A percentile compares a stretch with the other conserved stretches of the same genome.
These are phyloP conservation scores for Luperina testacea DNA, from an alignment of 2,888 invertebrate species.

Conservation along the genomic window DNA sequence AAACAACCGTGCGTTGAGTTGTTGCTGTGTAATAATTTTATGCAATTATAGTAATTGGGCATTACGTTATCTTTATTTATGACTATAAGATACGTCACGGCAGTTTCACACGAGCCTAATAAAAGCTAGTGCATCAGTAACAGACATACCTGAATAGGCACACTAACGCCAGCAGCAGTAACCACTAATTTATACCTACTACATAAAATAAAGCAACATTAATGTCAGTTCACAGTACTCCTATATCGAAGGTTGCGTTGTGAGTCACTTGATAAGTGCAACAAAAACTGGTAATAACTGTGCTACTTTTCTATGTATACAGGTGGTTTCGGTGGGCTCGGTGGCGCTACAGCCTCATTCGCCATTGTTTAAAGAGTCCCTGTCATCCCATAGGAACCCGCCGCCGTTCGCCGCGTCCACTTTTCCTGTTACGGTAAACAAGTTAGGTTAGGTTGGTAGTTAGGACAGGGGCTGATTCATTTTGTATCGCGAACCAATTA, in stretches of 20 bases:
- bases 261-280: constrained; percentile 19
- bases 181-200: neutral
- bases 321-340: constrained; percentile 10
- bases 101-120: constrained; percentile 14
- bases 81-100: constrained; percentile 35
- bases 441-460: too few relatives aligned
- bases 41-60: constrained; percentile 51
- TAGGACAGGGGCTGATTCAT: constrained; percentile 79
- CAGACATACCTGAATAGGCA: constrained; percentile 22
- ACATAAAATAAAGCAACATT: neutral
- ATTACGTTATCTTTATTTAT: constrained; percentile 51
- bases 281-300: constrained; percentile 11
- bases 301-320: constrained; percentile 22
- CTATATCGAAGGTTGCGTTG: constrained; percentile 19
- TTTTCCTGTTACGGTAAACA: constrained; percentile 83
- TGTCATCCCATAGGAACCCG: constrained; percentile 64
- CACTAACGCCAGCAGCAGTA: neutral
- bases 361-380: constrained; percentile 49
- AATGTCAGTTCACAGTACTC: neutral
- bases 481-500: constrained; percentile 72
- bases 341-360: constrained; percentile 41
- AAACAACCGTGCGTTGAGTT: constrained; percentile 18
- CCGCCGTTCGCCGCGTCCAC: constrained; percentile 64
- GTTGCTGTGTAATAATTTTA: constrained; percentile 32
- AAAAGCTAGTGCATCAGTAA: constrained; percentile 17